These are phyloP conservation scores for Thalassoma bifasciatum DNA, from an alignment of 2,113 vertebrate species.

Conservation along the genomic window DNA sequence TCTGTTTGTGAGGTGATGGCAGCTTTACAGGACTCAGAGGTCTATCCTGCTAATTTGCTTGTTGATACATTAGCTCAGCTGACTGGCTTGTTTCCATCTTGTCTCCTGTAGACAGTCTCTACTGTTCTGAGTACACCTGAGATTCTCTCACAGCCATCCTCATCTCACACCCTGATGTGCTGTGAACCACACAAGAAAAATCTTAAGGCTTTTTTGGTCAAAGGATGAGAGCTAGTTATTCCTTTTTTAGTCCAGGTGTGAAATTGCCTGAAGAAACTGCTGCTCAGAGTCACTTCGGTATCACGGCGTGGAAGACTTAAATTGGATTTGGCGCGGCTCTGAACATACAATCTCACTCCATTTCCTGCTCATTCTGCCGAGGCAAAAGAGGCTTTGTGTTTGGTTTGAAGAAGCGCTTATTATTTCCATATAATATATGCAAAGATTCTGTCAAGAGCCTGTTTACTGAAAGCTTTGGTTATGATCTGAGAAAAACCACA, in stretches of 20 bases:
- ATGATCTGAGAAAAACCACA: constrained; percentile 5
- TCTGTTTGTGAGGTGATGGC: constrained; percentile 15
- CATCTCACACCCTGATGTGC: not conserved
- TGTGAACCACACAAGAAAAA: constrained; percentile 19
- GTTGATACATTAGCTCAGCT: not conserved
- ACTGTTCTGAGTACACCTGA: not conserved
- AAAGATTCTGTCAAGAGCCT: constrained; percentile 4
- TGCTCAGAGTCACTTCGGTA: constrained; percentile 12
- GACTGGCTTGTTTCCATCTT: not conserved
- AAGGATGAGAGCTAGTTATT: constrained; percentile 18
- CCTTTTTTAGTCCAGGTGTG: constrained; percentile 56
- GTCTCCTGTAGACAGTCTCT: constrained; percentile 1
- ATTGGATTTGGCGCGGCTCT: constrained; percentile 33
- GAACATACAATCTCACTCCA: constrained; percentile 15
- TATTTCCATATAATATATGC: not conserved
- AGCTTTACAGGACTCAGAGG: constrained; percentile 29
- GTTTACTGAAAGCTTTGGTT: constrained; percentile 2
- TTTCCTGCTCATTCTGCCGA: not conserved
- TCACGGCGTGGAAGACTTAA: constrained; percentile 27
- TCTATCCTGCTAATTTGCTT: constrained; percentile 20
- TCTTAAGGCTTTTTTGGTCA: constrained; percentile 30
- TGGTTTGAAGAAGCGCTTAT: constrained; percentile 14
- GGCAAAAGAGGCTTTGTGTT: constrained; percentile 8
- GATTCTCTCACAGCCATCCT: not conserved
- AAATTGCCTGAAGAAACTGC: constrained; percentile 53